Evolutionary conservation across 2,797 vertebrate genomes (phyloP).

Genomic region (Helostoma temminkii): DNA sequence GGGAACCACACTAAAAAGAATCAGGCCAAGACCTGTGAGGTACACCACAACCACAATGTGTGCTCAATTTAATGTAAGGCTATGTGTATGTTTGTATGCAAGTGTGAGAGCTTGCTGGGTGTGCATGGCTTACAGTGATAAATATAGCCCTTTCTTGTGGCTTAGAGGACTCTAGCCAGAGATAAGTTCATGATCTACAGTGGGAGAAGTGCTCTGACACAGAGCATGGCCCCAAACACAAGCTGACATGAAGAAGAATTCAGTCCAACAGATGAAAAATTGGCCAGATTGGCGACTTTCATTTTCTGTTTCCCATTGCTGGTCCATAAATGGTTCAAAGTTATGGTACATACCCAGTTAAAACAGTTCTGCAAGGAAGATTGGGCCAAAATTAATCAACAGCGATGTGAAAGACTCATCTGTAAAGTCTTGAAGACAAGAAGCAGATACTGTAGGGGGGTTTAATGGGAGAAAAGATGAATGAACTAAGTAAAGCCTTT

Average conservation of each 20-base stretch:
- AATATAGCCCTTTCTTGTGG: slow-evolving; percentile 54
- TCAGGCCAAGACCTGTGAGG: slow-evolving; percentile 42
- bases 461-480: slow-evolving; percentile 21
- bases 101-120: slow-evolving; percentile 7
- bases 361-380: too few relatives aligned
- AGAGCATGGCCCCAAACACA: slow-evolving; percentile 43
- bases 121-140: slow-evolving; percentile 45
- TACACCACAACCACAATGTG: slow-evolving; percentile 43
- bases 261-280: slow-evolving; percentile 30
- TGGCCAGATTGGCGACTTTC: slow-evolving; percentile 19
- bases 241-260: slow-evolving; percentile 40
- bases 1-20: slow-evolving; percentile 57
- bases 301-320: slow-evolving; percentile 15
- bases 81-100: slow-evolving; percentile 18
- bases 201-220: slow-evolving; percentile 56
- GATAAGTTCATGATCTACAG: slow-evolving; percentile 65
- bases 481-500: slow-evolving; percentile 35
- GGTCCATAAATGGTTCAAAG: slow-evolving; percentile 32
- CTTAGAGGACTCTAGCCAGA: slow-evolving; percentile 47
- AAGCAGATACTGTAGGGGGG: not conserved
- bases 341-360: slow-evolving; percentile 4
- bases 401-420: too few relatives aligned
- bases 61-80: slow-evolving; percentile 33
- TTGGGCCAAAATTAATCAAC: too few relatives aligned
- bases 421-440: slow-evolving; percentile 15